A percentile compares a stretch with the other conserved stretches of the same genome.
Conservation (phyloP, 1,140 invertebrate species). For the Lutraria rhynchaena region DNA sequence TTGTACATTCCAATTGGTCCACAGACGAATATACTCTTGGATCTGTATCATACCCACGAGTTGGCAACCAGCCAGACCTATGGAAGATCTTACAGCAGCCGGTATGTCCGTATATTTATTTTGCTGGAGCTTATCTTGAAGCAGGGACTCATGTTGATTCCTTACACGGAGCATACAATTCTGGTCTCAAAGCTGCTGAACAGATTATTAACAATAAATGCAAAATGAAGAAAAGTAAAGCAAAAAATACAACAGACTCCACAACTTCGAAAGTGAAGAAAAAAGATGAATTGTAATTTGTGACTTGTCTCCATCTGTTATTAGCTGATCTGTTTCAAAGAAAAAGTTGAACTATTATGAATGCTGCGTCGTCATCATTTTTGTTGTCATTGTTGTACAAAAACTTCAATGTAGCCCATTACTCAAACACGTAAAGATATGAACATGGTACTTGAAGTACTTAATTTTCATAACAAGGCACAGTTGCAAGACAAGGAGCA, state of each 20-base stretch:
- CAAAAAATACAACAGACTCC: conserved; percentile 5
- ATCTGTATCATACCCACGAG: conserved; percentile 63
- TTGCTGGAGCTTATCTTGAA: conserved; percentile 72
- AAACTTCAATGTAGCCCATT: too few species aligned
- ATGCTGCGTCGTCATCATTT: too few species aligned
- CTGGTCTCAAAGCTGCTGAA: conserved; percentile 67
- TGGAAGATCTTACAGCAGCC: conserved; percentile 65
- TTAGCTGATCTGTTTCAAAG: too few species aligned
- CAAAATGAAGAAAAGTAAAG: conserved; percentile 45
- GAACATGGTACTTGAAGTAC: too few species aligned
- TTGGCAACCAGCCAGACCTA: conserved; percentile 62
- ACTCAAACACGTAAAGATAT: too few species aligned
- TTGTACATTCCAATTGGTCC: conserved; percentile 66
- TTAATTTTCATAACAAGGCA: too few species aligned
- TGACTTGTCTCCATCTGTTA: too few species aligned
- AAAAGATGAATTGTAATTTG: conserved; percentile 22
- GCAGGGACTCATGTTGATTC: conserved; percentile 62
- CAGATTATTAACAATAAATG: conserved; percentile 61
- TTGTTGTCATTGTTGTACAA: too few species aligned
- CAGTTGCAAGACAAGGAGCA: too few species aligned
- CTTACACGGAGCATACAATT: conserved; percentile 71
- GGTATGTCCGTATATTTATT: conserved; percentile 70
- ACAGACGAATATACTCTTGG: conserved; percentile 63
- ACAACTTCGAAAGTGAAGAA: not conserved
- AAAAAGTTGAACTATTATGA: too few species aligned